These are phyloP conservation scores for Oreochromis mossambicus DNA, from an alignment of 2,797 vertebrate species.

Conservation along the genomic window DNA sequence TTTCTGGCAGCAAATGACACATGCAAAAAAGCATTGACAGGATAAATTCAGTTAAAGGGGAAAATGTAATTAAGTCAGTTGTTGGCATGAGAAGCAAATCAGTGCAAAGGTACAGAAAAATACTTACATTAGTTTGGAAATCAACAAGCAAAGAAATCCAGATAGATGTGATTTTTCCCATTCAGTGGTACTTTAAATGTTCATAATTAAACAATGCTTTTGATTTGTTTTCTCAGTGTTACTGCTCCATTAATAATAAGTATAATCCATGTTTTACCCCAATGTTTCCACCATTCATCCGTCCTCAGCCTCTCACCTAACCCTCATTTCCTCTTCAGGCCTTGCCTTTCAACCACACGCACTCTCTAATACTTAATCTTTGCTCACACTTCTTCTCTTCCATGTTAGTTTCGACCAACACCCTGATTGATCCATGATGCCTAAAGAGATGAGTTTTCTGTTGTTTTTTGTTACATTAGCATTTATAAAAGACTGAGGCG, in stretches of 20 bases:
- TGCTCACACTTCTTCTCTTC: no score
- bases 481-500: neutral
- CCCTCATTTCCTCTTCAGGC: neutral
- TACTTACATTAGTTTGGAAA: neutral
- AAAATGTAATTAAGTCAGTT: neutral
- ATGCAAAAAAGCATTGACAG: neutral
- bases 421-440: neutral
- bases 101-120: neutral
- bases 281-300: neutral
- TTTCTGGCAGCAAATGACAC: neutral
- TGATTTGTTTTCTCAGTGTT: neutral
- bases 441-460: neutral
- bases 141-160: neutral
- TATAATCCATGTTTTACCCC: neutral
- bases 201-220: neutral
- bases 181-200: neutral
- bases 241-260: neutral
- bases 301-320: neutral
- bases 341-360: neutral
- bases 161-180: neutral
- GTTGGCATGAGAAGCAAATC: neutral
- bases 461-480: neutral
- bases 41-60: neutral
- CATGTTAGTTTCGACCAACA: neutral
- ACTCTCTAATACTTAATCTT: neutral